phyloP scores from a whole-genome alignment of 2,888 invertebrate genomes.

The Dryocosmus kuriphilus region DNA sequence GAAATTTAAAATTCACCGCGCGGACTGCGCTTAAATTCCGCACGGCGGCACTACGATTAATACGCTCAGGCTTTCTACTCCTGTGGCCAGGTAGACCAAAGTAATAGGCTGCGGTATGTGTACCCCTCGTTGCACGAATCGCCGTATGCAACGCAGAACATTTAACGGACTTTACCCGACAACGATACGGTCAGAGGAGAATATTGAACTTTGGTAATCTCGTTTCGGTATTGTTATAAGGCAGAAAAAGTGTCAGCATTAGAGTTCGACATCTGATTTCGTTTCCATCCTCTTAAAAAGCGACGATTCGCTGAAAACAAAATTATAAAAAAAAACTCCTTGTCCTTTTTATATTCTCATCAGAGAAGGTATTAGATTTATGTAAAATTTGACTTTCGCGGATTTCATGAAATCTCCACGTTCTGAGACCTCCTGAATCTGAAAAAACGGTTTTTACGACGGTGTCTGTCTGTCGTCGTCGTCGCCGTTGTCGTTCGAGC shows the following conservation, averaged over 20 bases:
- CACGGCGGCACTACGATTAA: constrained; percentile 55
- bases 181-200: not conserved
- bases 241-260: not conserved
- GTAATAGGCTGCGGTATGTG: constrained; percentile 35
- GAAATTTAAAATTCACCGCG: constrained; percentile 68
- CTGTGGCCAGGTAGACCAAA: constrained; percentile 11
- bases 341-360: too few species aligned
- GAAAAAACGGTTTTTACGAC: too few species aligned
- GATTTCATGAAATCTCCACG: too few species aligned
- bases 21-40: constrained; percentile 66
- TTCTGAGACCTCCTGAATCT: too few species aligned
- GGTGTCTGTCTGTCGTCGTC: too few species aligned
- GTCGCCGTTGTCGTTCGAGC: too few species aligned
- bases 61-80: constrained; percentile 39
- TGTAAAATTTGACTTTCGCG: too few species aligned
- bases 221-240: not conserved
- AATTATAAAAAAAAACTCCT: too few species aligned
- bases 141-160: constrained; percentile 6
- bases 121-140: constrained; percentile 5
- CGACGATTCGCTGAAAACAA: too few species aligned
- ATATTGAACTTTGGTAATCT: constrained; percentile 2
- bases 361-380: too few species aligned
- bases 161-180: constrained; percentile 3
- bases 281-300: too few species aligned
- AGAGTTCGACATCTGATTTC: too few species aligned